Conservation (phyloP, 1,140 invertebrate genomes). For the Drosophila lacteicornis region DNA sequence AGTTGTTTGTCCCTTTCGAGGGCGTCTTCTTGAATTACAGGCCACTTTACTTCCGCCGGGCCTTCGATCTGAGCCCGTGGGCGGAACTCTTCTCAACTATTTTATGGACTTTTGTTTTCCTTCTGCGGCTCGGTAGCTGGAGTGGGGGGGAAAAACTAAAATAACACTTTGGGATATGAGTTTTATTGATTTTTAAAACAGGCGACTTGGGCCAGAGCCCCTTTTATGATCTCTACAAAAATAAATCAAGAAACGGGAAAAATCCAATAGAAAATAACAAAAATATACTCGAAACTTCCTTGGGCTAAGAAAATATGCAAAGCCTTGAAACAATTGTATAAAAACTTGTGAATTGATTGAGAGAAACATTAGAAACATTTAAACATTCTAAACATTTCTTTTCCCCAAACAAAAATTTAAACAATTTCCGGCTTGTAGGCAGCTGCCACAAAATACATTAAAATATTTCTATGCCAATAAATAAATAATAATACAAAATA, state of each 20-base stretch:
- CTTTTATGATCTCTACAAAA: constrained; percentile 57
- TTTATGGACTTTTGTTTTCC: constrained; percentile 61
- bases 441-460: not conserved
- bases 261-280: constrained; percentile 22
- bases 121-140: constrained; percentile 5
- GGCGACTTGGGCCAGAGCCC: constrained; percentile 12
- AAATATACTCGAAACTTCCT: not conserved
- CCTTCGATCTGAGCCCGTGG: constrained; percentile 11
- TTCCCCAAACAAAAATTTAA: not conserved
- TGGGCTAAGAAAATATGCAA: not conserved
- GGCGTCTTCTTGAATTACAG: constrained; percentile 46
- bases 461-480: not conserved
- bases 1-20: constrained; percentile 51
- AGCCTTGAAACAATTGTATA: not conserved
- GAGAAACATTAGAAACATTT: too few species aligned
- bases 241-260: constrained; percentile 49
- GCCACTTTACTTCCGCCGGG: constrained; percentile 57
- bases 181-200: constrained; percentile 70
- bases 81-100: constrained; percentile 66
- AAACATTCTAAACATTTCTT: not conserved
- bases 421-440: not conserved
- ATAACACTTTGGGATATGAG: constrained; percentile 64
- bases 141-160: constrained; percentile 50
- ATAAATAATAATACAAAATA: not conserved
- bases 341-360: not conserved